A percentile compares a stretch with the other conserved stretches of the same genome.
Evolutionary conservation across 1,140 invertebrate species (phyloP).

Genomic region (Mercenaria mercenaria): DNA sequence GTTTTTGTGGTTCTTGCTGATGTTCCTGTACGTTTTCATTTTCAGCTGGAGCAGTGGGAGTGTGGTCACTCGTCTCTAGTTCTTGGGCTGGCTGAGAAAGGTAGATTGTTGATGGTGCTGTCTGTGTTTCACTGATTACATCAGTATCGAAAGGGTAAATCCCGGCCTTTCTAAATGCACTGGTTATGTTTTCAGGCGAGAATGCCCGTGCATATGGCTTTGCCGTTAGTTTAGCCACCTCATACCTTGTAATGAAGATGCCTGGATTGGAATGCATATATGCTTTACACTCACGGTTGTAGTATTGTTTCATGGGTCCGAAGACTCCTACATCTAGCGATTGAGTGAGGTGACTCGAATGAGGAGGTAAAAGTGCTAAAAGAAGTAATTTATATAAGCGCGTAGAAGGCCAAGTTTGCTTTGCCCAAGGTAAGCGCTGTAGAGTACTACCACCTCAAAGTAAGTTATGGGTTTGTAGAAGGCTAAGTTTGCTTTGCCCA

Average conservation of each 20-base stretch:
- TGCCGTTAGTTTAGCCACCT: conserved; percentile 21
- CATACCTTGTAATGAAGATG: background rate
- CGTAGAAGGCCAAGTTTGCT: no score
- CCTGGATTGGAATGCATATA: conserved; percentile 14
- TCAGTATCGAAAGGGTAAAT: conserved; percentile 28
- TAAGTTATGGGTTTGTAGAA: no score
- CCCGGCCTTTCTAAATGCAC: conserved; percentile 31
- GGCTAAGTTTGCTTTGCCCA: no score
- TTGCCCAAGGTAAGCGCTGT: no score
- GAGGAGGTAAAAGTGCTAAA: conserved; percentile 37
- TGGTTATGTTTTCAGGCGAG: conserved; percentile 22
- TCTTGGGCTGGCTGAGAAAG: background rate
- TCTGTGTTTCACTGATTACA: conserved; percentile 14
- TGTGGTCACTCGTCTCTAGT: background rate
- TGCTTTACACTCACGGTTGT: conserved; percentile 5
- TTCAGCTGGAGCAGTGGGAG: background rate
- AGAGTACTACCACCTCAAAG: no score
- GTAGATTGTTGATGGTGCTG: conserved; percentile 51
- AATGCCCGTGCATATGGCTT: conserved; percentile 2
- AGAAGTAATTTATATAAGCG: conserved; percentile 24
- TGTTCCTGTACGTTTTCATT: background rate
- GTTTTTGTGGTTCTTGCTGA: background rate
- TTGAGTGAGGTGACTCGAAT: conserved; percentile 10
- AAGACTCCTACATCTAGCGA: conserved; percentile 26
- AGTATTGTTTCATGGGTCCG: conserved; percentile 32